Evolutionary conservation across 2,797 vertebrate genomes (phyloP).

Genomic region (Spheniscus humboldti): DNA sequence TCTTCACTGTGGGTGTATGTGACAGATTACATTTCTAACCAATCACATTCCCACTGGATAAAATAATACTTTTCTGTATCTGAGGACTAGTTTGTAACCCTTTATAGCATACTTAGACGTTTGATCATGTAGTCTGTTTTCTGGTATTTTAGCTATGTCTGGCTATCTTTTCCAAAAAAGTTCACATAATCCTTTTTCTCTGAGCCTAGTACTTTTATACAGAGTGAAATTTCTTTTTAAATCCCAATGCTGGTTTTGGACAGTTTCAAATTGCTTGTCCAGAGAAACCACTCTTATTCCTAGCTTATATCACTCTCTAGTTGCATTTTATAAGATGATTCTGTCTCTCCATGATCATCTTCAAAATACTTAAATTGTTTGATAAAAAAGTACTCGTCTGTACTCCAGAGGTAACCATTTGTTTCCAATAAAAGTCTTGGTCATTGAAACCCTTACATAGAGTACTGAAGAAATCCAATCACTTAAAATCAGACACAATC

Average conservation of each 20-base stretch:
- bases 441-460: background rate
- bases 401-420: background rate
- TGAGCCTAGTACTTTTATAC: background rate
- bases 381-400: background rate
- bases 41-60: background rate
- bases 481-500: background rate
- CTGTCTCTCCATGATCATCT: background rate
- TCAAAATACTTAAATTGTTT: background rate
- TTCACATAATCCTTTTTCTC: background rate
- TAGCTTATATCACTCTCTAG: background rate
- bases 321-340: background rate
- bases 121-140: background rate
- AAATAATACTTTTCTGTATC: background rate
- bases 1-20: background rate
- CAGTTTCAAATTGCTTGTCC: background rate
- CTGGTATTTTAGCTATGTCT: background rate
- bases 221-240: background rate
- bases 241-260: background rate
- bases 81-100: background rate
- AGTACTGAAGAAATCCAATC: background rate
- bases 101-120: background rate
- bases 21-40: slow-evolving; percentile 5
- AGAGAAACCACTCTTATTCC: background rate
- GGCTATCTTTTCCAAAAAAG: background rate
- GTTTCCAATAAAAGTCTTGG: background rate